A percentile compares a stretch with the other conserved stretches of the same genome.
These are phyloP conservation scores for Phyllopteryx taeniolatus DNA, from an alignment of 2,113 vertebrate species.

Conservation along the genomic window DNA sequence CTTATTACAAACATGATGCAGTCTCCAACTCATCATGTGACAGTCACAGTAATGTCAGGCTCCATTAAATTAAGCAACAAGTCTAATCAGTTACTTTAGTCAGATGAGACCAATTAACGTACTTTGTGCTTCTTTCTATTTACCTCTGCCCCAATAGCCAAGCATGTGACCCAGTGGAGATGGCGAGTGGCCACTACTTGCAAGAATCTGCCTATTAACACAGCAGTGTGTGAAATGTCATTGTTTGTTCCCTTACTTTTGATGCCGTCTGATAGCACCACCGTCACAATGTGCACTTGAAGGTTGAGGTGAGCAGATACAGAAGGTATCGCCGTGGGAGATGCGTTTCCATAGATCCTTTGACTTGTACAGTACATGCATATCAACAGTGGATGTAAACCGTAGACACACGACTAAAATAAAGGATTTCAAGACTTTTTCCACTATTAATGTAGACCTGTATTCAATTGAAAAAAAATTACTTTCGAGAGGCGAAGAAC, in stretches of 20 bases:
- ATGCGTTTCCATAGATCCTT: background rate
- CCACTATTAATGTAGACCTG: no score
- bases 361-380: no score
- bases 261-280: no score
- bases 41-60: background rate
- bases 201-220: background rate
- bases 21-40: background rate
- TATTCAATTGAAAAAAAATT: no score
- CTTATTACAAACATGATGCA: background rate
- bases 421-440: no score
- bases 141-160: background rate
- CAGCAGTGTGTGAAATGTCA: background rate
- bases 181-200: background rate
- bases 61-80: conserved; percentile 21
- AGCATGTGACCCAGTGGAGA: background rate
- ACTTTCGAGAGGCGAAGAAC: no score
- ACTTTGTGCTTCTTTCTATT: background rate
- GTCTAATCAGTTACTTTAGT: conserved; percentile 16
- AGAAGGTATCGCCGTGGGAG: background rate
- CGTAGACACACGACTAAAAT: background rate
- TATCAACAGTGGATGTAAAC: background rate
- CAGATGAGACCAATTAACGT: conserved; percentile 32
- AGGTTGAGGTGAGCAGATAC: background rate
- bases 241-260: no score
- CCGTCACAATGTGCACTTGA: background rate